These are phyloP conservation scores for Bilobella aurantiaca DNA, from an alignment of 1,140 invertebrate species.

Conservation along the genomic window DNA sequence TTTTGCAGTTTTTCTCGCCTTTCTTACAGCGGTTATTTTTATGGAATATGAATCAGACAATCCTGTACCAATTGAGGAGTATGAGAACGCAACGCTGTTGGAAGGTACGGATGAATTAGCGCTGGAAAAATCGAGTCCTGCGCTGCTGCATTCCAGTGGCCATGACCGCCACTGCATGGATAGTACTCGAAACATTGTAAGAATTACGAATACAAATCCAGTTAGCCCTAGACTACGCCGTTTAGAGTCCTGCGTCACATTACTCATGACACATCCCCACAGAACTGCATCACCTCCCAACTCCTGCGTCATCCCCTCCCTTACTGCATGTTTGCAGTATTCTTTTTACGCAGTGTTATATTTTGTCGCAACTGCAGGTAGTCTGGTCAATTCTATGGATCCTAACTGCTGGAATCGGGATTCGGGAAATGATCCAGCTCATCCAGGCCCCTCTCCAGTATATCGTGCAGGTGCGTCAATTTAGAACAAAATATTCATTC, in stretches of 20 bases:
- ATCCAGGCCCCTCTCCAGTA: conserved; percentile 34
- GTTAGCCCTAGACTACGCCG: too few relatives aligned
- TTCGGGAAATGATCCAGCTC: conserved; percentile 35
- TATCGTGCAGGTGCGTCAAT: conserved; percentile 28
- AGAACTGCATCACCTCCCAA: too few relatives aligned
- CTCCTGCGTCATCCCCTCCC: too few relatives aligned
- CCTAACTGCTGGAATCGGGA: conserved; percentile 30
- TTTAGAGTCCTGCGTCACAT: too few relatives aligned
- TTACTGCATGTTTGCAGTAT: too few relatives aligned
- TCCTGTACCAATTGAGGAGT: conserved; percentile 9
- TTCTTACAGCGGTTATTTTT: conserved; percentile 35
- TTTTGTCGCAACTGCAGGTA: background rate
- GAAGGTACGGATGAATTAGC: background rate
- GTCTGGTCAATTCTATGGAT: conserved; percentile 32
- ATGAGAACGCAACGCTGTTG: conserved; percentile 15
- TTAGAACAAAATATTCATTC: background rate
- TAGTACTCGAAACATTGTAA: conserved; percentile 31
- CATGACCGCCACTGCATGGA: conserved; percentile 26
- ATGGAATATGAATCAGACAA: conserved; percentile 36
- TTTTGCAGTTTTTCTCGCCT: conserved; percentile 35
- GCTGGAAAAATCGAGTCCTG: background rate
- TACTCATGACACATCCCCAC: too few relatives aligned
- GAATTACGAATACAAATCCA: background rate
- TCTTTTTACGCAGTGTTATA: background rate
- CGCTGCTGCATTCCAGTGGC: background rate